Evolutionary conservation across 2,888 invertebrate species (phyloP).

Genomic region (Cabera pusaria): DNA sequence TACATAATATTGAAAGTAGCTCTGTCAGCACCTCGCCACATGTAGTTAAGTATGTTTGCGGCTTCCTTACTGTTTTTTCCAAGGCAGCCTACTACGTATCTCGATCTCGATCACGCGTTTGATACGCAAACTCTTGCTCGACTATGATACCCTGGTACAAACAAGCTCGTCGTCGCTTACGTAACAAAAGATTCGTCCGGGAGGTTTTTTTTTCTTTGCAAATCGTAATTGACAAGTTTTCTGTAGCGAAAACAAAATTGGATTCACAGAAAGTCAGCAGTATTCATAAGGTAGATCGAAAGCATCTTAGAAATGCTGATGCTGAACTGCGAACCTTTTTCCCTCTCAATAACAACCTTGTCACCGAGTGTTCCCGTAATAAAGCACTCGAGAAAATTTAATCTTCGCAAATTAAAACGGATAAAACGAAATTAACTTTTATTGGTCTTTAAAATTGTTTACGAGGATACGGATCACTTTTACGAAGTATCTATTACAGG

Average conservation of each 20-base stretch:
- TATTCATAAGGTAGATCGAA: background rate
- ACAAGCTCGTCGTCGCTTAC: slow-evolving; percentile 23
- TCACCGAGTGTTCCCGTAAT: slow-evolving; percentile 1
- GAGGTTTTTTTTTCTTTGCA: slow-evolving; percentile 31
- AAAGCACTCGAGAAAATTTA: slow-evolving; percentile 18
- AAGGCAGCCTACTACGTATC: slow-evolving; percentile 4
- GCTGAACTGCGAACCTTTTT: background rate
- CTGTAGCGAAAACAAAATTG: slow-evolving; percentile 21
- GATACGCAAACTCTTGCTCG: slow-evolving; percentile 36
- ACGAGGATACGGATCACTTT: slow-evolving; percentile 24
- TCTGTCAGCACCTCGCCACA: slow-evolving; percentile 35
- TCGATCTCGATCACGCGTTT: slow-evolving; percentile 37
- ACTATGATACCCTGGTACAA: slow-evolving; percentile 36
- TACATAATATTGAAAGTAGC: too few relatives aligned
- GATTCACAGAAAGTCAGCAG: slow-evolving; percentile 5
- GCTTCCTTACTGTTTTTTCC: slow-evolving; percentile 8
- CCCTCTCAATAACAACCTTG: slow-evolving; percentile 1
- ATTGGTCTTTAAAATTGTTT: slow-evolving; percentile 28
- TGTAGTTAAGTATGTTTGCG: slow-evolving; percentile 1
- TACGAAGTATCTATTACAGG: slow-evolving; percentile 34
- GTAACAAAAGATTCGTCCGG: slow-evolving; percentile 28
- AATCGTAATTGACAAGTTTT: slow-evolving; percentile 26
- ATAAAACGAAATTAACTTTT: slow-evolving; percentile 28
- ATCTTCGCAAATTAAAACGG: slow-evolving; percentile 18
- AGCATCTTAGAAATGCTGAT: background rate